Base-by-base conservation (phyloP, 2,113 vertebrate species). In the Indicator indicator region DNA sequence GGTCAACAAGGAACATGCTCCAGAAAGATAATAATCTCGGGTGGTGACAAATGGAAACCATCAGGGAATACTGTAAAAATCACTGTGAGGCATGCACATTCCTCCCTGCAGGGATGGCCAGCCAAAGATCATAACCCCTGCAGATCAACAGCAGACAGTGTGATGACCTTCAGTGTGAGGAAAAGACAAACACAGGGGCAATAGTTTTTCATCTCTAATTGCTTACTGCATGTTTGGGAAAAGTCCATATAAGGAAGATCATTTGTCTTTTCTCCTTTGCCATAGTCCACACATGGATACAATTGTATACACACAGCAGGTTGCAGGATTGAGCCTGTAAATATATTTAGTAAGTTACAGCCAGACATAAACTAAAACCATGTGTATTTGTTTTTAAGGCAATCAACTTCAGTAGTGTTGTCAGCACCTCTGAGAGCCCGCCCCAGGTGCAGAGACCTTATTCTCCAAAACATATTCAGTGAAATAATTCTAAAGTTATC, bases 361-460 rank as follows among this genome's bases (percentile, higher is more conserved):
- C 86, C 95, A 88, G 91, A 89, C 89, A 89, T 93, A 97, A 97
- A 98, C 83, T 55, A 76, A 93, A 98, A 97, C 93, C 97, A 97
- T 85, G 89, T 98, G 97, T 97, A 95, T 97, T 97, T 98, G 83
- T 93, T 97, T 97, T 98, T 94, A 92, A 96, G 83, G 92, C 91
- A 95, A 93, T 96, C 96, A 94, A 89, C 87, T 96, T 97, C 85
- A 86, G 89, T 81, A 88, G 94, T 86, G 83, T 96, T 97, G 96
- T 97, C 97, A 97, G 89, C 94, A 96, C 96, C 94, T 95, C 93
- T 79, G 90, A 97, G 89, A 87, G 62, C 65, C 79, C 0, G 68
- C 90, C 90, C 74, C 84, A 93, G 87, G 81, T 96, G 92, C 62
- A 90, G 93, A 2, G 87, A 87, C 87, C 85, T 89, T 95, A 85